Conservation (phyloP, 2,888 invertebrate species). For the Gasteruption jaculator region DNA sequence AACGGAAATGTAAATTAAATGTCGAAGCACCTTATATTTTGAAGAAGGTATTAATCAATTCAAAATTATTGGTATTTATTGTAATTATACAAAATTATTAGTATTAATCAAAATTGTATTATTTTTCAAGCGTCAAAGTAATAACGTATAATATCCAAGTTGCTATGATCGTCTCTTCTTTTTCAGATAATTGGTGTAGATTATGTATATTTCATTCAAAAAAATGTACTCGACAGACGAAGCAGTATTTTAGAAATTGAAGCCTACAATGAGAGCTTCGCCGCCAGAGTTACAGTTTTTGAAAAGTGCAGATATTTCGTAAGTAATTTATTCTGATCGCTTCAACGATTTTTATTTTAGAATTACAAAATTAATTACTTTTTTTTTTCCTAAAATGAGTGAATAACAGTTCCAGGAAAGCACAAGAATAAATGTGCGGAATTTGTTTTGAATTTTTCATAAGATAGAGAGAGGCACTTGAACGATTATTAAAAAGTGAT, state of each 20-base stretch:
- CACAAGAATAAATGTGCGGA: too few relatives aligned
- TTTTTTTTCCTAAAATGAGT: slow-evolving; percentile 1
- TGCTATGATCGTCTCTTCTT: slow-evolving; percentile 19
- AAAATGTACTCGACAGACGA: slow-evolving; percentile 77
- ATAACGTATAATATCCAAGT: slow-evolving; percentile 8
- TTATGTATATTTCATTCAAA: slow-evolving; percentile 85
- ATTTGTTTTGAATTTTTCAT: too few relatives aligned
- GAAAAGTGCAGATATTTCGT: slow-evolving; percentile 87
- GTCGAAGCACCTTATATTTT: slow-evolving; percentile 92
- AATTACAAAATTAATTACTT: not conserved
- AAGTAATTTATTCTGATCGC: slow-evolving; percentile 49
- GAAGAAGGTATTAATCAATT: slow-evolving; percentile 67
- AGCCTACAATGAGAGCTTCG: slow-evolving; percentile 89
- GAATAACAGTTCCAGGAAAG: too few relatives aligned
- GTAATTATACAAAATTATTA: slow-evolving; percentile 1
- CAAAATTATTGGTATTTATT: not conserved
- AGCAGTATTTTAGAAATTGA: slow-evolving; percentile 80
- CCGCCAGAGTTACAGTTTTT: slow-evolving; percentile 74
- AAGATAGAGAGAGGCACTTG: too few relatives aligned
- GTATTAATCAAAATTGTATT: slow-evolving; percentile 4
- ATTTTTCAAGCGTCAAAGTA: slow-evolving; percentile 6
- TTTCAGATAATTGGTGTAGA: slow-evolving; percentile 87
- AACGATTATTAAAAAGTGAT: too few relatives aligned
- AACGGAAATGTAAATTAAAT: slow-evolving; percentile 81
- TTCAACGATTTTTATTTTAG: not conserved